A percentile compares a stretch with the other conserved stretches of the same genome.
Conservation (phyloP, 2,888 invertebrate species). For the Micropterix aruncella region DNA sequence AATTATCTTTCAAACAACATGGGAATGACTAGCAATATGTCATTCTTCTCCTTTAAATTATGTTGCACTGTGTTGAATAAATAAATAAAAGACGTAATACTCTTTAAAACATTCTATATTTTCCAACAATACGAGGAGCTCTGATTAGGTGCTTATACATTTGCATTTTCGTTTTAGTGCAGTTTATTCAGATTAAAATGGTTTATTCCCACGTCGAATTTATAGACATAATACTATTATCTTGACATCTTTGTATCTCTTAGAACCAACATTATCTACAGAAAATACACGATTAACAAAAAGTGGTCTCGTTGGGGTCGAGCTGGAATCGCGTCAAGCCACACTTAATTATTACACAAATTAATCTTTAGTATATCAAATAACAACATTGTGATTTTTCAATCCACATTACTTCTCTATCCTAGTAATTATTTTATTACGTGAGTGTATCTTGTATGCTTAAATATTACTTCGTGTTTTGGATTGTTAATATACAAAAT, state of each 20-base stretch:
- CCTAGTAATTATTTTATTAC: slow-evolving; percentile 1
- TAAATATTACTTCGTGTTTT: slow-evolving; percentile 2
- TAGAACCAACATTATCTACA: background rate
- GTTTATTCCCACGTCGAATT: background rate
- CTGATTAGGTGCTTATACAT: background rate
- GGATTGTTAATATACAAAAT: background rate
- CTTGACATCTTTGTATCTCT: background rate
- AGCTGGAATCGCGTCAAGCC: background rate
- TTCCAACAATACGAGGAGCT: background rate
- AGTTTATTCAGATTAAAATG: background rate
- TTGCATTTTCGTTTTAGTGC: background rate
- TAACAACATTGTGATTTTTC: background rate
- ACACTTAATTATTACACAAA: background rate
- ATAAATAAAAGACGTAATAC: background rate
- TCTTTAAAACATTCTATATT: background rate
- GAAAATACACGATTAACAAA: slow-evolving; percentile 1
- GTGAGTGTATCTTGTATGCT: slow-evolving; percentile 1
- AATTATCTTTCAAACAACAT: too few species aligned
- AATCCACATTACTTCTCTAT: background rate
- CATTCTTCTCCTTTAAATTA: too few species aligned
- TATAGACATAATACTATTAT: too few species aligned
- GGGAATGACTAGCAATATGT: too few species aligned
- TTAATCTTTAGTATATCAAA: background rate
- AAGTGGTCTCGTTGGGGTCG: slow-evolving; percentile 1
- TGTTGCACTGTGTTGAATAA: background rate